A percentile compares a stretch with the other conserved stretches of the same genome.
phyloP scores from a whole-genome alignment of 2,888 invertebrate species.

The Phrixothrix hirtus region DNA sequence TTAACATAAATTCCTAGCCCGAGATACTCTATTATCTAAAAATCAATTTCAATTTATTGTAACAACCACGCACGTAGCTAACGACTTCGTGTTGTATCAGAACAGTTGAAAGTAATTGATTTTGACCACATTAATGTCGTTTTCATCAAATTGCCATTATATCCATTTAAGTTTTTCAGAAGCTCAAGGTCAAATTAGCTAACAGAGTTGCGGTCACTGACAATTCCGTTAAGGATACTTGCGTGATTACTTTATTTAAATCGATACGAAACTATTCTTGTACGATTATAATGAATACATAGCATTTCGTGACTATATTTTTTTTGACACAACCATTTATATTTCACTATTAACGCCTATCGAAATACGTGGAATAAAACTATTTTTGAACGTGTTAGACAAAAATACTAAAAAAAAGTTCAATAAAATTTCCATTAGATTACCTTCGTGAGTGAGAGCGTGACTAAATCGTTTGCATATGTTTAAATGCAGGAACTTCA shows the following conservation, averaged over 20 bases:
- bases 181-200: conserved; percentile 15
- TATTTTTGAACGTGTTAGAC: conserved; percentile 10
- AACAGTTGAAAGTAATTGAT: too few relatives aligned
- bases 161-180: conserved; percentile 1
- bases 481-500: background rate
- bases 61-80: too few relatives aligned
- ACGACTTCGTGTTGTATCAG: too few relatives aligned
- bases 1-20: too few relatives aligned
- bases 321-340: conserved; percentile 13
- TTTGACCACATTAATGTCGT: too few relatives aligned
- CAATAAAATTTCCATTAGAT: conserved; percentile 1
- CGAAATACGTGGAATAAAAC: conserved; percentile 9
- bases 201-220: conserved; percentile 16
- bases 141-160: background rate
- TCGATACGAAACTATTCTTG: conserved; percentile 15
- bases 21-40: too few relatives aligned
- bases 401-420: conserved; percentile 5
- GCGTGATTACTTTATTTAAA: conserved; percentile 9
- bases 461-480: background rate
- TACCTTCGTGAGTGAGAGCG: background rate
- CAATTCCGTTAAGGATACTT: conserved; percentile 13
- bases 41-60: too few relatives aligned
- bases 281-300: conserved; percentile 3
- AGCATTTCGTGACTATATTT: conserved; percentile 20
- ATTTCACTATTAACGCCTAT: conserved; percentile 15